These are phyloP conservation scores for Acridotheres tristis DNA, from an alignment of 2,797 vertebrate species.

Conservation along the genomic window DNA sequence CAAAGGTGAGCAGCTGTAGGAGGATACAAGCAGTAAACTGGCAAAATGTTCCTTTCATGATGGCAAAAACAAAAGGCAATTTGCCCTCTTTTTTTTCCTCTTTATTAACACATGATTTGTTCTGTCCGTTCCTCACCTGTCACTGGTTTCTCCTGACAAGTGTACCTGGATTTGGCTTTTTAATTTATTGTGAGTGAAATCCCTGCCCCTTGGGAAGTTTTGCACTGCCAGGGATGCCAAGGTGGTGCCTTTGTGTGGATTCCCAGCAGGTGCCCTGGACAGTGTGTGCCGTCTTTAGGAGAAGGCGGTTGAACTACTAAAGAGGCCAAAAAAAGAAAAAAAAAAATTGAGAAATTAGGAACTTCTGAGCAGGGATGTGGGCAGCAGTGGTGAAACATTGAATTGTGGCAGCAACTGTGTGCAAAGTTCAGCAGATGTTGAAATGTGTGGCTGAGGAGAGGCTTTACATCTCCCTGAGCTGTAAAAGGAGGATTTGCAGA, in stretches of 20 bases:
- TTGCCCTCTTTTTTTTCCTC: not conserved
- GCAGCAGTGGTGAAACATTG: not conserved
- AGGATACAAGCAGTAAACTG: conserved; percentile 1
- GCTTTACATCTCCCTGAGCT: not conserved
- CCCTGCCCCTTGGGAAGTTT: not conserved
- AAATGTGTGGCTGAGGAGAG: not conserved
- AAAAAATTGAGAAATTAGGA: not conserved
- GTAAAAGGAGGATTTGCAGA: not conserved
- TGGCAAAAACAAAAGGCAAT: not conserved
- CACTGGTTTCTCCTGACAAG: not conserved
- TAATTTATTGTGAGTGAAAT: not conserved
- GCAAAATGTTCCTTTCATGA: not conserved
- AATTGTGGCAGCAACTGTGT: not conserved
- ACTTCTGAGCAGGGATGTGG: not conserved
- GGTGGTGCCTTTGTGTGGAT: not conserved
- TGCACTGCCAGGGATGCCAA: not conserved
- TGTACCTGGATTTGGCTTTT: not conserved
- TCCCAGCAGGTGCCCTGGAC: not conserved
- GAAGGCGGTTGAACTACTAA: not conserved
- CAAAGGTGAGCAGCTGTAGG: conserved; percentile 39
- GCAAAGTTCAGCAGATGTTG: not conserved
- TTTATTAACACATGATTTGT: not conserved
- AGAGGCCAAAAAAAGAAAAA: not conserved
- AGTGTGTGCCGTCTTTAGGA: not conserved
- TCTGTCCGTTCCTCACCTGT: not conserved